These are phyloP conservation scores for Sesia bembeciformis DNA, from an alignment of 2,888 invertebrate species.

Conservation along the genomic window DNA sequence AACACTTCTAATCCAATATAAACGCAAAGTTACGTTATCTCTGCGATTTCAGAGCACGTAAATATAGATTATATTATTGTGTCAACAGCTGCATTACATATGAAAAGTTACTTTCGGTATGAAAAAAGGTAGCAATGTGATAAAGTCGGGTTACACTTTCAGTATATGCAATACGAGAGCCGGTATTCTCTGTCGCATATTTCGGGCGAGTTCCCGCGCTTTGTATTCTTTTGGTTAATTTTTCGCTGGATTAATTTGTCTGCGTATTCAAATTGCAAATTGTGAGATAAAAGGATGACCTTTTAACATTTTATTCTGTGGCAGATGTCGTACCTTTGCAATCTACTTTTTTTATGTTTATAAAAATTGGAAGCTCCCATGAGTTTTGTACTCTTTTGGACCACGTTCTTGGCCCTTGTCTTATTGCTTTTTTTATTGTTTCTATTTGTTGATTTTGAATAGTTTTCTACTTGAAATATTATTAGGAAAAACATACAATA, in stretches of 20 bases:
- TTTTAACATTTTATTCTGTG: slow-evolving; percentile 34
- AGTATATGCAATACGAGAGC: not conserved
- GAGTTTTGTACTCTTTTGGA: slow-evolving; percentile 22
- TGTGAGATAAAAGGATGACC: slow-evolving; percentile 59
- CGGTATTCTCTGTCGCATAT: slow-evolving; percentile 35
- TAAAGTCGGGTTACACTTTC: slow-evolving; percentile 18
- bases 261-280: slow-evolving; percentile 70
- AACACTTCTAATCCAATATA: too few relatives aligned
- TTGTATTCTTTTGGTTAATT: slow-evolving; percentile 58
- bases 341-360: not conserved
- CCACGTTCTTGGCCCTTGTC: slow-evolving; percentile 31
- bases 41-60: not conserved
- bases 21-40: not conserved
- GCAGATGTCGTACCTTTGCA: not conserved
- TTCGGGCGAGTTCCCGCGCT: slow-evolving; percentile 39
- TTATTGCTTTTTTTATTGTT: not conserved
- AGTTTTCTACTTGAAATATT: too few relatives aligned
- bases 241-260: slow-evolving; percentile 67
- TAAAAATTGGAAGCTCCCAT: not conserved
- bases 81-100: slow-evolving; percentile 11
- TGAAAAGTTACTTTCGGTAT: slow-evolving; percentile 11
- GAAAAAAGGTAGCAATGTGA: slow-evolving; percentile 20
- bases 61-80: slow-evolving; percentile 10
- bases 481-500: too few relatives aligned
- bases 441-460: too few relatives aligned